Conservation (phyloP, 2,888 invertebrate genomes). For the Agapostemon virescens region DNA sequence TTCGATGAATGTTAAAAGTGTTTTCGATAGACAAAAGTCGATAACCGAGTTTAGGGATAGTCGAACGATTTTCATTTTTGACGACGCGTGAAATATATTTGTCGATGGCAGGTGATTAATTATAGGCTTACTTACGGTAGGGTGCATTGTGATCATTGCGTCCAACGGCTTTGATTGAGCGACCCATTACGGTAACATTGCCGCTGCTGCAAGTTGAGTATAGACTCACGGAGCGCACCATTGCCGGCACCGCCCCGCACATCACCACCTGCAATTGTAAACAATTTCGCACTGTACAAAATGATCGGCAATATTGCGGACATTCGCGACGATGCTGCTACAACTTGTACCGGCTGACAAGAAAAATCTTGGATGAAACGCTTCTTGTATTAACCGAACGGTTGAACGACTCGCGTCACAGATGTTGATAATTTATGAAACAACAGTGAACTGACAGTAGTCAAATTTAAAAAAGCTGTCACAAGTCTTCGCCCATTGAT, state of each 20-base stretch:
- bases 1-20: neutral
- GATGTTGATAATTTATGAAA: neutral
- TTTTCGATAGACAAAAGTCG: neutral
- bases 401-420: neutral
- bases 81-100: neutral
- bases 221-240: slow-evolving; percentile 87
- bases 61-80: neutral
- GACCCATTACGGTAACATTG: slow-evolving; percentile 85
- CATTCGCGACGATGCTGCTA: neutral
- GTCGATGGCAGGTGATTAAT: slow-evolving; percentile 15
- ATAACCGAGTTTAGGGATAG: too few species aligned
- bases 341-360: slow-evolving; percentile 11
- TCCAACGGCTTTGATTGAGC: slow-evolving; percentile 85
- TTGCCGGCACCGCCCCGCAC: slow-evolving; percentile 88
- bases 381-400: neutral
- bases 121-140: slow-evolving; percentile 82
- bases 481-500: neutral
- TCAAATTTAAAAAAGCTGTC: neutral
- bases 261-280: slow-evolving; percentile 84
- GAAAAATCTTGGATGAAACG: neutral
- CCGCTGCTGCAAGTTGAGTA: slow-evolving; percentile 86
- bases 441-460: neutral
- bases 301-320: neutral
- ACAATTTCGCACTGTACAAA: slow-evolving; percentile 22
- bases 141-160: slow-evolving; percentile 81